Evolutionary conservation across 2,113 vertebrate species (phyloP), one percentile per base, ranked within the genome.

Genomic region (Equus quagga): DNA sequence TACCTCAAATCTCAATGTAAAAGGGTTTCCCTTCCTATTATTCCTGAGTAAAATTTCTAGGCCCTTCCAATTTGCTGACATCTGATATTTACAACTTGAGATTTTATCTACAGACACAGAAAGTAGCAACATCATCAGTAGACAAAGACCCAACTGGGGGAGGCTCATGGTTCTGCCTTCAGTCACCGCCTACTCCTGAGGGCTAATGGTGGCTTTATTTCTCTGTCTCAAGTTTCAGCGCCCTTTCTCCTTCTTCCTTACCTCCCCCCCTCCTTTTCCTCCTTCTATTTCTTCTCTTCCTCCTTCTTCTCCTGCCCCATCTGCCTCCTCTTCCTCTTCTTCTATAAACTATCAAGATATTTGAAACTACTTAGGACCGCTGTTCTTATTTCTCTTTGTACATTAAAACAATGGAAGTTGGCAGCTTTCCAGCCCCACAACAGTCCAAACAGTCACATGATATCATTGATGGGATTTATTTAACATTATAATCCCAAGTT

Each of bases 81-180:
- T 24, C 89, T 81, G 89, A 75, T 79, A 75, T 56, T 79, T 80
- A 83, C 69, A 82, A 58, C 49, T 84, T 62, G 65, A 97, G 96
- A 95, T 97, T 87, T 92, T 89, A 87, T 94, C 90, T 80, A 2
- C 19, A 70, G 83, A 19, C 54, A 10, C 70, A 95, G 96, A 95
- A 95, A 90, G 76, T 18, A 89, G 94, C 62, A 0, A 8, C 44
- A 28, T 73, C 64, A 46, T 70, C 54, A 44, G 41, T 60, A 17
- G 19, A 13, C 54, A 33, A 41, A 80, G 41, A 23, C n/a, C 91
- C 62, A 15, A 3, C 31, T 58, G 31, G 4, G 0, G 3, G 60
- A 31, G 62, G 41, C 2, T 28, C 26, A 49, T 23, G 3, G 17
- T 18, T 5, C 15, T 6, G 15, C 4, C 2, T n/a, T 13, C 46